Evolutionary conservation across 2,888 invertebrate genomes (phyloP).

Genomic region (Junonia oenone): DNA sequence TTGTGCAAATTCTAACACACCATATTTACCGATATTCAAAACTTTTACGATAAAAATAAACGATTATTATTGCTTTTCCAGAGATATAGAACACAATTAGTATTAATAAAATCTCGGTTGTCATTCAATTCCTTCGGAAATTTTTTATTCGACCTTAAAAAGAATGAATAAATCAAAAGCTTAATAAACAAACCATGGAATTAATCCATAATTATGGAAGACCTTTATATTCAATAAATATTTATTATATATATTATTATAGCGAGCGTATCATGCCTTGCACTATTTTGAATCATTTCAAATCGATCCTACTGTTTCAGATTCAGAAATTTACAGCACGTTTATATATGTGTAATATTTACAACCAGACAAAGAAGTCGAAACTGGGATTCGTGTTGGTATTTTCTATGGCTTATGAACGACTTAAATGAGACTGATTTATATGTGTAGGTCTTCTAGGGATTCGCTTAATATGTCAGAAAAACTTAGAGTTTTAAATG

Average conservation of each 20-base stretch:
- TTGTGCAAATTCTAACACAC: too few species aligned
- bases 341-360: too few species aligned
- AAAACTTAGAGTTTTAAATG: too few species aligned
- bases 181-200: neutral
- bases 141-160: neutral
- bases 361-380: too few species aligned
- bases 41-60: too few species aligned
- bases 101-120: neutral
- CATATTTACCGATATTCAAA: too few species aligned
- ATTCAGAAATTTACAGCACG: too few species aligned
- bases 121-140: neutral
- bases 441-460: too few species aligned
- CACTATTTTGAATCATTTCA: neutral
- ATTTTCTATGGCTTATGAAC: too few species aligned
- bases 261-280: neutral
- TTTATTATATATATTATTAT: neutral
- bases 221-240: neutral
- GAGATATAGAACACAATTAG: neutral
- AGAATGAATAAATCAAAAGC: neutral
- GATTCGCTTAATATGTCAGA: too few species aligned
- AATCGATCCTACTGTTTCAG: neutral
- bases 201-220: constrained; percentile 7
- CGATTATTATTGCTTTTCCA: neutral
- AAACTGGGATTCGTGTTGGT: too few species aligned
- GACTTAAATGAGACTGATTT: too few species aligned